Base-by-base conservation (phyloP, 2,113 vertebrate species). In the Lepidothrix coronata region DNA sequence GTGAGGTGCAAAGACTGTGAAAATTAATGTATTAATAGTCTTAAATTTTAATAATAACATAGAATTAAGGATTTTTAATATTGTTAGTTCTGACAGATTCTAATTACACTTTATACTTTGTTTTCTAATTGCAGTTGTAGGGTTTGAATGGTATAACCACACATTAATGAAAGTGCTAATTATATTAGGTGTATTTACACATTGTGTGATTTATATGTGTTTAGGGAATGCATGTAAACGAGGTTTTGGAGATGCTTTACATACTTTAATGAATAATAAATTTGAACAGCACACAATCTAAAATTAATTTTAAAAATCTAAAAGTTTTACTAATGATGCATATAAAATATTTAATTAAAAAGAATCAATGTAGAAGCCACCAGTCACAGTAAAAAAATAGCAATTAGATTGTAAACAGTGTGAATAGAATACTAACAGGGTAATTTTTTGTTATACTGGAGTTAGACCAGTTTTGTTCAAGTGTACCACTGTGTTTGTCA, bases 281-380 rank as follows among this genome's bases (percentile, higher is more conserved):
- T 72, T 46, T 83, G 35, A 93, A 63, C 30, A 88, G 66, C 13
- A 23, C 6, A 5, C 33, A 83, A 68, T 88, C 51, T 43, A 88
- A 91, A 93, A 73, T 94, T 83, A 93, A 88, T 94, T 89, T 85
- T 9, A 7, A 88, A 92, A 89, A 76, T 18, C 37, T 54, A 17
- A 23, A 88, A 68, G 37, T 96, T 91, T 89, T 79, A 16, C 68
- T 96, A 92, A 95, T 79, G 84, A 35, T 88, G 72, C 80, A 41
- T 70, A 37, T 63, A 67, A 67, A 89, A 9, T 12, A 12, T 85
- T 87, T 83, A 67, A 91, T 93, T 91, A 85, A 80, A 61, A 51
- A 81, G 62, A 55, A 31, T 87, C 44, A 33, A 6, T 17, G 4
- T 25, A 93, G 81, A 79, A 94, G 54, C 57, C 41, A 27, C 44